Evolutionary conservation across 2,797 vertebrate species (phyloP).

Genomic region (Dicrostonyx torquatus): DNA sequence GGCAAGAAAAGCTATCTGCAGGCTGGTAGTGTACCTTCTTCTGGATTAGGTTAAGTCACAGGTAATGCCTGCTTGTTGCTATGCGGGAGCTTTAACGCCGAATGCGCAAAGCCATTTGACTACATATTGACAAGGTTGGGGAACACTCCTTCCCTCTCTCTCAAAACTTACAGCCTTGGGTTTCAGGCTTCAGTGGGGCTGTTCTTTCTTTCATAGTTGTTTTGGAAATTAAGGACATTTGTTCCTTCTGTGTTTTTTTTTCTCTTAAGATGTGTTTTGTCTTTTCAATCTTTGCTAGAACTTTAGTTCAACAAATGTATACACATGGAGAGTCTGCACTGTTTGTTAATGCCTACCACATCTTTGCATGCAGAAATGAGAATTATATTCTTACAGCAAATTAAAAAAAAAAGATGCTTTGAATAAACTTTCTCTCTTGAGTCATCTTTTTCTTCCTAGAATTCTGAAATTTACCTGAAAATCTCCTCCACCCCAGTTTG

Average conservation of each 20-base stretch:
- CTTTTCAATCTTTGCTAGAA: constrained; percentile 58
- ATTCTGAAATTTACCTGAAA: constrained; percentile 45
- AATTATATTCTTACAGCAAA: constrained; percentile 77
- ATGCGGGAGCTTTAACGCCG: neutral
- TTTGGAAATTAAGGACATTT: neutral
- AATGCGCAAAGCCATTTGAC: neutral
- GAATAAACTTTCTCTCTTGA: constrained; percentile 63
- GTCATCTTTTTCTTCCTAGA: constrained; percentile 56
- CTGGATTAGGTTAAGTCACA: neutral
- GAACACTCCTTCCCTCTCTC: neutral
- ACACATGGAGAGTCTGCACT: constrained; percentile 47
- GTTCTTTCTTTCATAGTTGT: neutral
- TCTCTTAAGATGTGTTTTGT: neutral
- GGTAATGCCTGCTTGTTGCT: neutral
- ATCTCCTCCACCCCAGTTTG: neutral
- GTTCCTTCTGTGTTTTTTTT: neutral
- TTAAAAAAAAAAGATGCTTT: constrained; percentile 66
- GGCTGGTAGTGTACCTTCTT: neutral
- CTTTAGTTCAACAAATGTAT: constrained; percentile 19
- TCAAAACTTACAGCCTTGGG: neutral
- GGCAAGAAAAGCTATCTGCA: neutral
- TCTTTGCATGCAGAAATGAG: constrained; percentile 69
- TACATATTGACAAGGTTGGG: neutral
- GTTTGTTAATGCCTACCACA: constrained; percentile 52
- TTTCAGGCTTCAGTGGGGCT: neutral